phyloP scores from a whole-genome alignment of 2,888 invertebrate genomes.

The Ennomos quercinarius region DNA sequence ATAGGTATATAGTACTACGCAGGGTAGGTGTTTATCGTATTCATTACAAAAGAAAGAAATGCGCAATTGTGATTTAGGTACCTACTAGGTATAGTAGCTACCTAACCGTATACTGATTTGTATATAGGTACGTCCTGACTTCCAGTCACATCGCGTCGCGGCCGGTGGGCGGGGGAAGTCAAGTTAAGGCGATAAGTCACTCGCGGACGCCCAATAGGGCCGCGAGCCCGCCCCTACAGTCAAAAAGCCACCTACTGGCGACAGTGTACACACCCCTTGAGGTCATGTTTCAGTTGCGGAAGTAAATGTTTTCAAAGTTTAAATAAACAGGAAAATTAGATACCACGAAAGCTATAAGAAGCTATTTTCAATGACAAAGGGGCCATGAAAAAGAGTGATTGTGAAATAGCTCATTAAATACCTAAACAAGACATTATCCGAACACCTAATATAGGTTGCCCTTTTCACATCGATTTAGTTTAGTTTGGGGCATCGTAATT shows the following conservation, averaged over 20 bases:
- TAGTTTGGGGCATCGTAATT: too few relatives aligned
- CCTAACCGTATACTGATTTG: slow-evolving; percentile 4
- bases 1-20: too few relatives aligned
- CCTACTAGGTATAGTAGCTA: slow-evolving; percentile 15
- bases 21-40: background rate
- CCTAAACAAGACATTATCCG: too few relatives aligned
- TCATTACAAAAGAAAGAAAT: slow-evolving; percentile 23
- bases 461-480: too few relatives aligned
- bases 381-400: background rate
- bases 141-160: slow-evolving; percentile 41
- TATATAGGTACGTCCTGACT: slow-evolving; percentile 27
- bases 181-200: slow-evolving; percentile 82
- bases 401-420: too few relatives aligned
- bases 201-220: slow-evolving; percentile 74
- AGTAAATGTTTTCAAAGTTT: slow-evolving; percentile 25
- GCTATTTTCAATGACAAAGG: background rate
- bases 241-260: slow-evolving; percentile 78
- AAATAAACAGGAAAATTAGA: slow-evolving; percentile 19
- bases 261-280: slow-evolving; percentile 62
- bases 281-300: slow-evolving; percentile 27
- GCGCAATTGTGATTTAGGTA: slow-evolving; percentile 28
- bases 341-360: too few relatives aligned
- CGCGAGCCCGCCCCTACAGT: slow-evolving; percentile 75
- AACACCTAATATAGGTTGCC: too few relatives aligned
- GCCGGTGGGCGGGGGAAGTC: slow-evolving; percentile 74